Evolutionary conservation across 2,797 vertebrate genomes (phyloP), one percentile per base, ranked within the genome.

Genomic region (Pagetopsis macropterus): DNA sequence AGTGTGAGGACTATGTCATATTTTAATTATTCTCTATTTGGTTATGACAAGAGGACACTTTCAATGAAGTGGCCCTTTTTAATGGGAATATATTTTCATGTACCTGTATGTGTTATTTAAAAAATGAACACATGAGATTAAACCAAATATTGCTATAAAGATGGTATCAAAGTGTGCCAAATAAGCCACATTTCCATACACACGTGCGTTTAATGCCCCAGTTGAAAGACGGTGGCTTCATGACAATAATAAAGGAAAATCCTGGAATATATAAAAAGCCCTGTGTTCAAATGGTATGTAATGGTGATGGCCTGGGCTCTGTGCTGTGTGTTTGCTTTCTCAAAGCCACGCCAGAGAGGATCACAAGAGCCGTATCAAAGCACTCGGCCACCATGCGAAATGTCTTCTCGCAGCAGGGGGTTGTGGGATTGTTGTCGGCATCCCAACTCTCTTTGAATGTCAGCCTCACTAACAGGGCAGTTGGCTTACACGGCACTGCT

Each of bases 341-440:
- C 86, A 90, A 91, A 93, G 88, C 81, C 80, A 86, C 50, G 71
- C 84, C 82, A 91, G 88, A 76, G 75, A 89, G 92, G 93, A 94
- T 94, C 92, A 93, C 89, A 94, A 90, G 93, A 92, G 88, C 82
- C 19, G 75, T 91, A 93, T 94, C 93, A 94, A 94, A 93, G 92
- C 88, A 48, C 82, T 83, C 80, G 81, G 91, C 85, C 91, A 88
- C 91, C 92, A 88, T 88, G 85, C 74, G 86, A 92, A 94, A 94
- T 92, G 92, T 92, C 93, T 94, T 87, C 86, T 90, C 91, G 68
- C 92, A 90, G 93, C 91, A 68, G 91, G 92, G 75, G 89, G 89
- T 75, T 86, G 88, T 86, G 89, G 88, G 90, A 93, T 92, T 94
- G 91, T 92, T 91, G 91, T 89, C 86, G 72, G 76, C 86, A 65